Evolutionary conservation across 2,888 invertebrate species (phyloP).

Genomic region (Trissolcus japonicus): DNA sequence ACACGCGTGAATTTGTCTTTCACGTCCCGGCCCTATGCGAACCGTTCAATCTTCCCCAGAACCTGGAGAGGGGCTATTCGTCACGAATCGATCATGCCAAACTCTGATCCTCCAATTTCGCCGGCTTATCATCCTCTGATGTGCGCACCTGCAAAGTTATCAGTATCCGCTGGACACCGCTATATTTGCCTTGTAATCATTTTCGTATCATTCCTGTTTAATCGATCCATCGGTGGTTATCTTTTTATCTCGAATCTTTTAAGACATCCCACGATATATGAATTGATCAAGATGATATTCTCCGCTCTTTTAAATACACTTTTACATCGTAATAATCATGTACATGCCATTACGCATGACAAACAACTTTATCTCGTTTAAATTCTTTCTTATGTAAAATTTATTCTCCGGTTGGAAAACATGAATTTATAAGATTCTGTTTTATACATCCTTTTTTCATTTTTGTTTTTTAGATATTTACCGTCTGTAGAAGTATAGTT

Average conservation of each 20-base stretch:
- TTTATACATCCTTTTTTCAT: background rate
- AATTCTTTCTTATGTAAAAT: no score
- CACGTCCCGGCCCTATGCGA: background rate
- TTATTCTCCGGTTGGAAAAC: no score
- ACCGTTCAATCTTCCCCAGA: constrained; percentile 34
- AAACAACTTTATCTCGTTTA: no score
- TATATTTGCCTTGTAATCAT: constrained; percentile 45
- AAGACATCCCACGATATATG: background rate
- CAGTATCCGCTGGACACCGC: constrained; percentile 22
- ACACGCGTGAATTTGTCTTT: constrained; percentile 15
- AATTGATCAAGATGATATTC: no score
- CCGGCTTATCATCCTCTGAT: constrained; percentile 22
- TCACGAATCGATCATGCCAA: constrained; percentile 21
- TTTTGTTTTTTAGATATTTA: background rate
- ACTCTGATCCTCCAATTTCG: constrained; percentile 16
- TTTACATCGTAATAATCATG: no score
- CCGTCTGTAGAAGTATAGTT: background rate
- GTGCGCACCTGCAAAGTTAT: constrained; percentile 17
- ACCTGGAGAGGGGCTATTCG: no score
- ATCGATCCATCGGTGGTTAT: constrained; percentile 41
- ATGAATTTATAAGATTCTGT: no score
- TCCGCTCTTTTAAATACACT: background rate
- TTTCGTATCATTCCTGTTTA: constrained; percentile 17
- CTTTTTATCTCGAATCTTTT: background rate
- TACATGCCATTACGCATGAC: no score